phyloP scores from a whole-genome alignment of 2,797 vertebrate species.

The Danio kyathit region DNA sequence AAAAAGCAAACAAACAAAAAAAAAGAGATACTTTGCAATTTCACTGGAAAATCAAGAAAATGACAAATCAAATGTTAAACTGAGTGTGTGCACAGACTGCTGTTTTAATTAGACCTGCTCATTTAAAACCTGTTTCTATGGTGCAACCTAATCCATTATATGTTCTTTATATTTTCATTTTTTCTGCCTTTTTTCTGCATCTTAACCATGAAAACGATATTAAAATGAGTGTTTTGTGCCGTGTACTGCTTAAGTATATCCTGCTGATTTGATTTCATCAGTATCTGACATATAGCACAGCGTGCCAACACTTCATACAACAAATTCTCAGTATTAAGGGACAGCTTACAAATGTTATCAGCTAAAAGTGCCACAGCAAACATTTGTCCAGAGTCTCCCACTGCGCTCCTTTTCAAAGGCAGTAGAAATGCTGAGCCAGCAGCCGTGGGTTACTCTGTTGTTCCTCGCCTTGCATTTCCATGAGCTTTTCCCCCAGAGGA shows the following conservation, averaged over 20 bases:
- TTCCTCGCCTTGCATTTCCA: slow-evolving; percentile 34
- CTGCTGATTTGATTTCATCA: neutral
- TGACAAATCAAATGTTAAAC: too few species aligned
- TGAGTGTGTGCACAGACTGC: too few species aligned
- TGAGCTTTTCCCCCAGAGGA: slow-evolving; percentile 40
- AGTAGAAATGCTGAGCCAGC: slow-evolving; percentile 47
- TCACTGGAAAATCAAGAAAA: neutral
- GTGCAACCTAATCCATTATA: too few species aligned
- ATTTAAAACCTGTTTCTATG: too few species aligned
- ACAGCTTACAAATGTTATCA: slow-evolving; percentile 52
- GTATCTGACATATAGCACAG: neutral
- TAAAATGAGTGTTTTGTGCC: neutral
- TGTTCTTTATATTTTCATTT: too few species aligned
- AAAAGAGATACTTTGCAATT: slow-evolving; percentile 48
- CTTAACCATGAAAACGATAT: too few species aligned
- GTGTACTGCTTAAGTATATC: neutral
- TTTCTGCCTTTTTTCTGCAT: too few species aligned
- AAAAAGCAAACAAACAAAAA: too few species aligned
- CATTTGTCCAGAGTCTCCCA: slow-evolving; percentile 35
- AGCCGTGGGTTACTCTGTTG: slow-evolving; percentile 26
- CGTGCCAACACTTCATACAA: slow-evolving; percentile 16
- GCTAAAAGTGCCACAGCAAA: slow-evolving; percentile 36
- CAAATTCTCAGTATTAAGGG: slow-evolving; percentile 24
- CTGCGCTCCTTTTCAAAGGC: slow-evolving; percentile 25
- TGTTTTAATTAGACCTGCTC: too few species aligned